Evolutionary conservation across 2,888 invertebrate genomes (phyloP), one percentile per base, ranked within the genome.

Genomic region (Nomada fucata): DNA sequence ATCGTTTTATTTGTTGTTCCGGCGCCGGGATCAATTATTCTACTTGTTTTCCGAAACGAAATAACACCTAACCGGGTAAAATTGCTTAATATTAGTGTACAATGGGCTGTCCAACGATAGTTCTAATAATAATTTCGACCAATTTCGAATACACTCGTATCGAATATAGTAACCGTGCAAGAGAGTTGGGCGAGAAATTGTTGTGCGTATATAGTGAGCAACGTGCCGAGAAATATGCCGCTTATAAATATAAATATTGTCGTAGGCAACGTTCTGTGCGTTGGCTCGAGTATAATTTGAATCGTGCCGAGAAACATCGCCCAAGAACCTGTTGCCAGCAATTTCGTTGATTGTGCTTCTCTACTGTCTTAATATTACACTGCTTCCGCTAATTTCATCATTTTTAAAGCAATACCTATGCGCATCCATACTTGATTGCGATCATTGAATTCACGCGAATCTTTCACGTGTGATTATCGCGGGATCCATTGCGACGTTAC

Each of bases 311-410:
- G 64, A 53, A 67, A 69, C 68, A 53, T 60, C 50, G 47, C 50
- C 55, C 20, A 42, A 65, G 77, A 78, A 86, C 86, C 87, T 86
- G 87, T 86, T 86, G 86, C 86, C 86, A 59, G 69, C 81, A 76
- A 86, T 81, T 64, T 47, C 61, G 64, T 75, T 68, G 72, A 79
- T 79, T 69, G 59, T 79, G 75, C 76, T 69, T 82, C 63, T 71
- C 61, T 23, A 23, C 0, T 23, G 23, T 23, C 23, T 23, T 23
- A 23, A 23, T 23, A 23, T 23, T 23, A 23, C 23, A 23, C 23
- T 1, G 42, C 29, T 44, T 61, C 15, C 59, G 29, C n/a, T 52
- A 60, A 60, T 60, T 67, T 15, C 13, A 36, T 55, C 3, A 15
- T 20, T 52, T 61, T 61, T 52, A 15, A 42, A 57, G 13, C 26